A percentile compares a stretch with the other conserved stretches of the same genome.
These are phyloP conservation scores for Nilaparvata lugens DNA, from an alignment of 1,140 invertebrate species.

Conservation along the genomic window DNA sequence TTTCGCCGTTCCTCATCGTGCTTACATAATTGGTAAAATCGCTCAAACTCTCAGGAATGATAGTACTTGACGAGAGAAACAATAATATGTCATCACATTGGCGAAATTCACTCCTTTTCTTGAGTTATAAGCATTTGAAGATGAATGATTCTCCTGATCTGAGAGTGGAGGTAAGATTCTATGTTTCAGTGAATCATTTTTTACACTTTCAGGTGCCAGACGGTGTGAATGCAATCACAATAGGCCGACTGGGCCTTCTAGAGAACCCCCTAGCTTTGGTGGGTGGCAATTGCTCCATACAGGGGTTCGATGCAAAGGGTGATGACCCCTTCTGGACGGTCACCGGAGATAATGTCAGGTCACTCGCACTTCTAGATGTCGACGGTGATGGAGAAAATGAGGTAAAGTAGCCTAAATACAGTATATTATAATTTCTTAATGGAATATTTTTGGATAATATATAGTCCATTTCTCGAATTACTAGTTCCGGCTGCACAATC, in stretches of 20 bases:
- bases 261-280: slow-evolving; percentile 60
- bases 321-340: slow-evolving; percentile 88
- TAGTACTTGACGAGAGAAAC: too few species aligned
- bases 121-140: too few species aligned
- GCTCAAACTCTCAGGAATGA: too few species aligned
- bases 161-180: too few species aligned
- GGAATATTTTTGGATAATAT: too few species aligned
- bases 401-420: slow-evolving; percentile 44
- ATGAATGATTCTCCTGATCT: too few species aligned
- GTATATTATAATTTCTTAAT: background rate
- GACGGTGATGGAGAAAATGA: slow-evolving; percentile 80
- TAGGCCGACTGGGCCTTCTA: slow-evolving; percentile 58
- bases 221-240: slow-evolving; percentile 67
- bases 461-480: too few species aligned
- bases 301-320: slow-evolving; percentile 70
- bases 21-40: too few species aligned
- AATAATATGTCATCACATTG: too few species aligned
- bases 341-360: slow-evolving; percentile 78
- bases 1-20: too few species aligned
- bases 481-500: too few species aligned
- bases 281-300: slow-evolving; percentile 84
- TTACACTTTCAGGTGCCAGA: slow-evolving; percentile 45
- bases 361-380: slow-evolving; percentile 72
- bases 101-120: too few species aligned
- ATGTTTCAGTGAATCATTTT: background rate